phyloP scores from a whole-genome alignment of 1,140 invertebrate species.

The Pogonomyrmex barbatus region DNA sequence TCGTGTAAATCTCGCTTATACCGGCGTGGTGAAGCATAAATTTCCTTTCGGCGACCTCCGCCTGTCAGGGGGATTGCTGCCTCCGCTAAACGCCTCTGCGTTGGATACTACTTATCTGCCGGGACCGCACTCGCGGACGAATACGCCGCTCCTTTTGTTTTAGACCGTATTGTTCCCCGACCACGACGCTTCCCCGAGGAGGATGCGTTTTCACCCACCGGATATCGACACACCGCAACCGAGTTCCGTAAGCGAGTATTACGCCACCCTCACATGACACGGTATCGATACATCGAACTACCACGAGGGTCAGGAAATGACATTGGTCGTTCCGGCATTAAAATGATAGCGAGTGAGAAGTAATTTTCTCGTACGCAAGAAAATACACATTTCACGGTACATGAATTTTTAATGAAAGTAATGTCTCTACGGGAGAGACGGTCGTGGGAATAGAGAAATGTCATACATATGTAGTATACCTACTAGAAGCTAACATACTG shows the following conservation, averaged over 20 bases:
- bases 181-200: conserved; percentile 16
- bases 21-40: conserved; percentile 73
- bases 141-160: conserved; percentile 70
- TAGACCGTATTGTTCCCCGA: conserved; percentile 63
- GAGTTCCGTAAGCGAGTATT: conserved; percentile 15
- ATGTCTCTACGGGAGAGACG: not conserved
- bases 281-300: not conserved
- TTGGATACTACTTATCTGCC: conserved; percentile 73
- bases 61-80: not conserved
- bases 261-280: conserved; percentile 6
- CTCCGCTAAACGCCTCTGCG: conserved; percentile 38
- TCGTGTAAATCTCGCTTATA: conserved; percentile 62
- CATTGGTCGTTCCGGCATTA: conserved; percentile 19
- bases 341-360: conserved; percentile 19
- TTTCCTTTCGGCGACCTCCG: conserved; percentile 67
- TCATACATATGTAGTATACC: not conserved
- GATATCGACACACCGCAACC: conserved; percentile 64
- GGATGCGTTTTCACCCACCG: conserved; percentile 32
- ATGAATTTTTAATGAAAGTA: conserved; percentile 42
- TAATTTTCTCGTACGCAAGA: conserved; percentile 23
- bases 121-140: conserved; percentile 55
- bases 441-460: conserved; percentile 41
- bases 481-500: not conserved
- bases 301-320: conserved; percentile 29
- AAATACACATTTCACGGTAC: conserved; percentile 1